Evolutionary conservation across 2,888 invertebrate genomes (phyloP).

Genomic region (Volucella bombylans): DNA sequence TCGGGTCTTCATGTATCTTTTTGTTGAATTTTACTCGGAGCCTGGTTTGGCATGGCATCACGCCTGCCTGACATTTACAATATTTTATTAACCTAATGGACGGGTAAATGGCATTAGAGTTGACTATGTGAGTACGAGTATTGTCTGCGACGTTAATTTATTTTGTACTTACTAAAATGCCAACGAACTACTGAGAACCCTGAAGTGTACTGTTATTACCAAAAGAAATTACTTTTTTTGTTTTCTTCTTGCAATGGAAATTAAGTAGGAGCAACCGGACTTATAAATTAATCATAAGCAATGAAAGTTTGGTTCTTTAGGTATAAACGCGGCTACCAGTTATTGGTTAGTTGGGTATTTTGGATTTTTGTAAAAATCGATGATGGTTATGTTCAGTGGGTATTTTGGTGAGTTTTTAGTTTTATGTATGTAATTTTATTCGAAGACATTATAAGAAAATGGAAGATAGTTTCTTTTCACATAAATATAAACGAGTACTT

Average conservation of each 20-base stretch:
- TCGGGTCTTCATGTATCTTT: constrained; percentile 15
- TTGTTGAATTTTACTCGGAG: constrained; percentile 51
- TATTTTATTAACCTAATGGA: constrained; percentile 77
- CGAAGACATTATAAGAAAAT: too few relatives aligned
- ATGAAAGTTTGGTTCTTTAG: too few relatives aligned
- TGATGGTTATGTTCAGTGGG: too few relatives aligned
- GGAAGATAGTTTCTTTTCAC: too few relatives aligned
- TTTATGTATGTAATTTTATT: too few relatives aligned
- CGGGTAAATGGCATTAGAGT: constrained; percentile 75
- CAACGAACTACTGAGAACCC: constrained; percentile 32
- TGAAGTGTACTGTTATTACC: constrained; percentile 27
- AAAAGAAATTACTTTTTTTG: constrained; percentile 17
- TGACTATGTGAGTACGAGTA: constrained; percentile 35
- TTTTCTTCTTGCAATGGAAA: too few relatives aligned
- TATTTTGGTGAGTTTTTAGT: too few relatives aligned
- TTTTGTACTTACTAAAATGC: constrained; percentile 47
- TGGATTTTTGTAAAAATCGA: too few relatives aligned
- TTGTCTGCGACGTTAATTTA: constrained; percentile 49
- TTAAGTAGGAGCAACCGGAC: not conserved
- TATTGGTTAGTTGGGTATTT: too few relatives aligned
- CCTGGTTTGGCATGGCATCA: constrained; percentile 46
- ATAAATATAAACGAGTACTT: too few relatives aligned
- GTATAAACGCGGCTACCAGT: too few relatives aligned
- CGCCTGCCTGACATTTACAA: constrained; percentile 71
- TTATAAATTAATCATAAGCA: constrained; percentile 18